Evolutionary conservation across 2,797 vertebrate genomes (phyloP).

Genomic region (Anisognathus igniventris): DNA sequence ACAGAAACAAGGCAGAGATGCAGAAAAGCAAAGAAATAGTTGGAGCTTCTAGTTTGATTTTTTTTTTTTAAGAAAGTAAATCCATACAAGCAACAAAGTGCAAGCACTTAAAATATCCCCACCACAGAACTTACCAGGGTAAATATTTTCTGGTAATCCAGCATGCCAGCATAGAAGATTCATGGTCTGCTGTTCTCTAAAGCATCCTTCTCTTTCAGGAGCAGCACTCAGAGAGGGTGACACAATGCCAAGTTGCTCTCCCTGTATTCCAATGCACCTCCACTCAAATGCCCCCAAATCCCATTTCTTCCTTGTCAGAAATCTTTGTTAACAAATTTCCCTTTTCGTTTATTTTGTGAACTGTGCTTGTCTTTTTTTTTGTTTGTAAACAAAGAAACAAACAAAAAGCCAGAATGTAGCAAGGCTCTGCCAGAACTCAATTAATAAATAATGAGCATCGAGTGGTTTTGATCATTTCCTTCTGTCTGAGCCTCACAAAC

Average conservation of each 20-base stretch:
- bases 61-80: neutral
- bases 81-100: neutral
- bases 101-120: neutral
- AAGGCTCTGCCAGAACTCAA: conserved; percentile 53
- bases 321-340: conserved; percentile 22
- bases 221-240: neutral
- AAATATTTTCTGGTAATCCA: conserved; percentile 6
- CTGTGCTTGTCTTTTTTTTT: conserved; percentile 21
- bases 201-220: neutral
- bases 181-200: neutral
- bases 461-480: conserved; percentile 46
- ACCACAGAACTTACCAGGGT: neutral
- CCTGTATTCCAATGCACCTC: neutral
- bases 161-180: neutral
- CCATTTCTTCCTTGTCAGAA: neutral
- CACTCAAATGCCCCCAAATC: neutral
- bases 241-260: neutral
- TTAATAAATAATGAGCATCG: conserved; percentile 59
- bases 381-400: conserved; percentile 58
- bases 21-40: neutral
- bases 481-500: conserved; percentile 22
- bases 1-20: neutral
- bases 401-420: conserved; percentile 39
- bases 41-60: neutral
- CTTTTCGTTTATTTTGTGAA: neutral